Conservation (phyloP, 2,113 vertebrate species). For the Balaeniceps rex region DNA sequence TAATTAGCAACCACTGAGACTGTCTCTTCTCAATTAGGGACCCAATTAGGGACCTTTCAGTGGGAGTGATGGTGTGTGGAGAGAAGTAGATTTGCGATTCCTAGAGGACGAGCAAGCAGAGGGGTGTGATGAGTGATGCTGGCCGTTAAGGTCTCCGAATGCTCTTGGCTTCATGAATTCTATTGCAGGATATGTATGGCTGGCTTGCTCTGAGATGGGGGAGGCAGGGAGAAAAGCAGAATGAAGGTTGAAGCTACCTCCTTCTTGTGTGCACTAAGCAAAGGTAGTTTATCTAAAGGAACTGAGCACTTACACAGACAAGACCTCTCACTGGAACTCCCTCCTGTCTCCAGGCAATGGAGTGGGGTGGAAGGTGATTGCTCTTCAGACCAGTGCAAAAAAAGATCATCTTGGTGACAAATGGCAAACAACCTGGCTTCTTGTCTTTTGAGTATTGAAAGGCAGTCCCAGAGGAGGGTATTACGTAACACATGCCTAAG, state of each 20-base stretch:
- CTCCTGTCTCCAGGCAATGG: not conserved
- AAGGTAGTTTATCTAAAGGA: not conserved
- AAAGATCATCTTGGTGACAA: accelerated
- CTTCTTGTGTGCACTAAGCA: not conserved
- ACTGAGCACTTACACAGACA: not conserved
- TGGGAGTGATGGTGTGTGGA: not conserved
- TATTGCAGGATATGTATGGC: not conserved
- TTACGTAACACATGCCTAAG: not conserved
- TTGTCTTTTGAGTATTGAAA: not conserved
- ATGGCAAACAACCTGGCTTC: not conserved
- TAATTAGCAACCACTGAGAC: not conserved
- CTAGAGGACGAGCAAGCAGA: not conserved
- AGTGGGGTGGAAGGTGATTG: not conserved
- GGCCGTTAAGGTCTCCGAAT: not conserved
- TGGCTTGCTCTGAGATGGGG: not conserved
- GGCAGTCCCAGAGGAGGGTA: not conserved
- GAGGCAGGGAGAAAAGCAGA: not conserved
- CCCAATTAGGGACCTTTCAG: not conserved
- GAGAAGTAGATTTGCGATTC: not conserved
- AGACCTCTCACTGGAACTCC: not conserved
- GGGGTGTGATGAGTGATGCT: not conserved
- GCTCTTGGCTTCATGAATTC: not conserved
- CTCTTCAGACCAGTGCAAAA: not conserved
- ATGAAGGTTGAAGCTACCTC: not conserved
- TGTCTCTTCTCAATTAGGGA: not conserved